These are phyloP conservation scores for Chaenodraco wilsoni DNA, from an alignment of 2,797 vertebrate species.

Conservation along the genomic window DNA sequence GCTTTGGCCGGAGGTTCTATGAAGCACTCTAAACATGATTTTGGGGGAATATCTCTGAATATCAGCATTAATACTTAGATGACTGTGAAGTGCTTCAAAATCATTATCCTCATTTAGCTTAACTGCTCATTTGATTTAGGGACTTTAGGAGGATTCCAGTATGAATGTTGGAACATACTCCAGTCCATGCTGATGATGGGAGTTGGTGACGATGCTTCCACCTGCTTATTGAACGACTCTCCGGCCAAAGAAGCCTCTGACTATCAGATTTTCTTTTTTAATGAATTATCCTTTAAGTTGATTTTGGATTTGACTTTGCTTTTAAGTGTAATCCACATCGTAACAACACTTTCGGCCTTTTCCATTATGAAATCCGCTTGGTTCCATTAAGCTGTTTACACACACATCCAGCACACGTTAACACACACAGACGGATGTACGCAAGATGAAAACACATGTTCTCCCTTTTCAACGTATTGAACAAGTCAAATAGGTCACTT, in stretches of 20 bases:
- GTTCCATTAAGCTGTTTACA: constrained; percentile 78
- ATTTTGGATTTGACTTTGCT: constrained; percentile 72
- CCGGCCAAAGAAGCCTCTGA: constrained; percentile 46
- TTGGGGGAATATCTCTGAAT: constrained; percentile 47
- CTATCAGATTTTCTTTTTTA: constrained; percentile 26
- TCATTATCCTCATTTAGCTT: constrained; percentile 73
- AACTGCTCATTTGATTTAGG: constrained; percentile 66
- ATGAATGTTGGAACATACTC: constrained; percentile 34
- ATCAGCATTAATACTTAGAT: constrained; percentile 66
- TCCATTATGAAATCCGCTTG: constrained; percentile 79
- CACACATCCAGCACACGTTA: constrained; percentile 17
- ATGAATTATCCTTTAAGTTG: constrained; percentile 70
- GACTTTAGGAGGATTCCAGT: constrained; percentile 45
- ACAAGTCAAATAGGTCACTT: constrained; percentile 40
- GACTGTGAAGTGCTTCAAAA: constrained; percentile 57
- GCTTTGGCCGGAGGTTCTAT: constrained; percentile 63
- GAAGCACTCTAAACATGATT: constrained; percentile 66
- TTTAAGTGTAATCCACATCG: constrained; percentile 74
- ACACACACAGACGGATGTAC: constrained; percentile 25
- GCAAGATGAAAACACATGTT: constrained; percentile 41
- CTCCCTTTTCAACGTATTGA: constrained; percentile 48
- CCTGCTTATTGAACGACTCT: constrained; percentile 52
- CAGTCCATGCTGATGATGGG: constrained; percentile 8
- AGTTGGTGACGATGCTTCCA: constrained; percentile 24
- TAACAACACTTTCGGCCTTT: constrained; percentile 63